Conservation (phyloP, 2,113 vertebrate genomes). For the Odobenus rosmarus region DNA sequence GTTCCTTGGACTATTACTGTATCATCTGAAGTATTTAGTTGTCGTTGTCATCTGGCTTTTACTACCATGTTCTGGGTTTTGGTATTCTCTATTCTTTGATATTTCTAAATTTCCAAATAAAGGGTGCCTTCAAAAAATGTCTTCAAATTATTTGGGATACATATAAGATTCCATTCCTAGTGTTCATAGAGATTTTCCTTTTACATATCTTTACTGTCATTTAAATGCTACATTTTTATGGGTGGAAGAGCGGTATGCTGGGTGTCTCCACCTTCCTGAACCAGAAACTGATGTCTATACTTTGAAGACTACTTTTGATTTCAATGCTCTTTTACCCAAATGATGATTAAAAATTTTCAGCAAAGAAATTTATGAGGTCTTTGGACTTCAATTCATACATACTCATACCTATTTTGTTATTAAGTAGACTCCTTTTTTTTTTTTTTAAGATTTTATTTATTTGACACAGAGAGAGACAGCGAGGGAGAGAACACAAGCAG, state of each 20-base stretch:
- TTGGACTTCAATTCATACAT: background rate
- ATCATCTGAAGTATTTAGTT: background rate
- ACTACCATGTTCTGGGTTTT: background rate
- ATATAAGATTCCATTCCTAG: background rate
- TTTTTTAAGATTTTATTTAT: too few relatives aligned
- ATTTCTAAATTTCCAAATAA: background rate
- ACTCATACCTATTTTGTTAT: background rate
- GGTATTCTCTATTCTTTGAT: background rate
- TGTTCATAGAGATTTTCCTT: background rate
- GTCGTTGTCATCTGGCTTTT: background rate
- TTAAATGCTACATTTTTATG: background rate
- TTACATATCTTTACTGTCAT: background rate
- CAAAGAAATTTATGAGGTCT: background rate
- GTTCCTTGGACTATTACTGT: background rate
- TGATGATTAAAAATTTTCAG: background rate
- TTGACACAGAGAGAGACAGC: too few relatives aligned
- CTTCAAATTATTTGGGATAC: background rate
- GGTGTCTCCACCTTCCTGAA: background rate
- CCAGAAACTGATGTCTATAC: background rate
- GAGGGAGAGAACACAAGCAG: too few relatives aligned
- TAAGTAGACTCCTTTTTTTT: background rate
- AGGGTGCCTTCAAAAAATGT: background rate
- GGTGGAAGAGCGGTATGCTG: background rate
- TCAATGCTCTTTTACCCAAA: background rate
- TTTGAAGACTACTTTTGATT: background rate